phyloP scores from a whole-genome alignment of 2,797 vertebrate species.

The Tachyglossus aculeatus region DNA sequence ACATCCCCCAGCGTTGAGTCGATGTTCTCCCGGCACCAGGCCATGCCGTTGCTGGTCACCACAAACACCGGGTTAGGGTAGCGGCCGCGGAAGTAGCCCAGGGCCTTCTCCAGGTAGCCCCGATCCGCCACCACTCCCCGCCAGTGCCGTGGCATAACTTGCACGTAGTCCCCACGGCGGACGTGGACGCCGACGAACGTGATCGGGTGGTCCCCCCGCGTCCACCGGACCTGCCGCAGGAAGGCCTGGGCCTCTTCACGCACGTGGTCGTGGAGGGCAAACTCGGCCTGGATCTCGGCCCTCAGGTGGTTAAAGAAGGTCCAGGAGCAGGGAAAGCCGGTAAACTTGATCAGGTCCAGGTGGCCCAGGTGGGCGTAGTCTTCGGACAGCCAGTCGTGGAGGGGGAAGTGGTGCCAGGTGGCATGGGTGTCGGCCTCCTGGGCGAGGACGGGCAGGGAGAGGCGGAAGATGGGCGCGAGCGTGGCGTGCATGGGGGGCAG shows the following conservation, averaged over 20 bases:
- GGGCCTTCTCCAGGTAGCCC: constrained; percentile 50
- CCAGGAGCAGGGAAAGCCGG: constrained; percentile 65
- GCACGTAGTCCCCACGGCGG: constrained; percentile 58
- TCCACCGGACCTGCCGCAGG: neutral
- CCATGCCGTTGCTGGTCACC: constrained; percentile 64
- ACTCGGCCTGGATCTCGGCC: constrained; percentile 49
- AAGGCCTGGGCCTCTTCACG: constrained; percentile 21
- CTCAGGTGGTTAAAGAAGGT: constrained; percentile 65
- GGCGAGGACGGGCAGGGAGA: constrained; percentile 42
- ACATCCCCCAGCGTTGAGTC: constrained; percentile 50
- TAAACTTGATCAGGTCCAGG: constrained; percentile 32
- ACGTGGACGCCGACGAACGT: constrained; percentile 64
- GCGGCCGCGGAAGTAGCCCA: constrained; percentile 57
- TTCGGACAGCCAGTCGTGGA: constrained; percentile 67
- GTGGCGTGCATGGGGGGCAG: constrained; percentile 31
- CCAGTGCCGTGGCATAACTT: constrained; percentile 55
- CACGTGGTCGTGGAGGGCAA: constrained; percentile 54
- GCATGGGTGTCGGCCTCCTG: neutral
- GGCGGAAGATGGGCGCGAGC: constrained; percentile 46
- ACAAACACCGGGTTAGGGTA: constrained; percentile 51
- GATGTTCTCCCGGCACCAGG: constrained; percentile 53
- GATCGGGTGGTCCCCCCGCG: accelerated
- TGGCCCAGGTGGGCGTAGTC: constrained; percentile 42
- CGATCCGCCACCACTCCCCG: constrained; percentile 57
- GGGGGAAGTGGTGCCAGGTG: constrained; percentile 3